phyloP scores from a whole-genome alignment of 2,888 invertebrate species.

The Lucinisca nassula region DNA sequence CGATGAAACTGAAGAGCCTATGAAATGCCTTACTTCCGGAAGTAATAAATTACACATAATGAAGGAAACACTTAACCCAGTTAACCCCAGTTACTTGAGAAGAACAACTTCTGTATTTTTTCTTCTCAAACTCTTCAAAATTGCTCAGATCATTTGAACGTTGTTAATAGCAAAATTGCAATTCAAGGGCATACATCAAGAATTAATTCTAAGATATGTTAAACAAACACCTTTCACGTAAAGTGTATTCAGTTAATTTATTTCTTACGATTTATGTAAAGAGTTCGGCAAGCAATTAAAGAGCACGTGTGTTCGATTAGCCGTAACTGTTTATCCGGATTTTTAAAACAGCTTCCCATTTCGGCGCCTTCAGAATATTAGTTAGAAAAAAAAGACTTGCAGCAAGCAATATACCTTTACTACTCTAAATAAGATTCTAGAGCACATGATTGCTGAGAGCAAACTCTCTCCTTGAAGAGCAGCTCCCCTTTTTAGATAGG shows the following conservation, averaged over 20 bases:
- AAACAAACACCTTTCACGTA: conserved; percentile 9
- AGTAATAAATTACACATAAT: background rate
- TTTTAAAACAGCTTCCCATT: conserved; percentile 40
- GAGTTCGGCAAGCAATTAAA: conserved; percentile 11
- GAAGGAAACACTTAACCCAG: background rate
- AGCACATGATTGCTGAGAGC: no score
- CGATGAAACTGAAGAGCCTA: no score
- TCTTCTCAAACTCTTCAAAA: background rate
- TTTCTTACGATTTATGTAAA: conserved; percentile 17
- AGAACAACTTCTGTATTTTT: background rate
- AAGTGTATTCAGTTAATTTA: conserved; percentile 25
- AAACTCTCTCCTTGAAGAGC: no score
- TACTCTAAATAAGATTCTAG: no score
- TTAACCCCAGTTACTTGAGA: background rate
- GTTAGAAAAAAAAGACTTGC: no score
- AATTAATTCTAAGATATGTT: background rate
- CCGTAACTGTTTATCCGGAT: conserved; percentile 38
- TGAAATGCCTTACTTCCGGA: background rate
- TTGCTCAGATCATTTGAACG: background rate
- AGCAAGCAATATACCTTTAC: no score
- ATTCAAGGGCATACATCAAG: background rate
- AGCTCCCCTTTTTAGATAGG: no score
- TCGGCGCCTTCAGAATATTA: no score
- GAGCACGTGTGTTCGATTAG: conserved; percentile 23
- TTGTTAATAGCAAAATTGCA: background rate